Evolutionary conservation across 1,140 invertebrate genomes (phyloP).

Genomic region (Temnothorax longispinosus): DNA sequence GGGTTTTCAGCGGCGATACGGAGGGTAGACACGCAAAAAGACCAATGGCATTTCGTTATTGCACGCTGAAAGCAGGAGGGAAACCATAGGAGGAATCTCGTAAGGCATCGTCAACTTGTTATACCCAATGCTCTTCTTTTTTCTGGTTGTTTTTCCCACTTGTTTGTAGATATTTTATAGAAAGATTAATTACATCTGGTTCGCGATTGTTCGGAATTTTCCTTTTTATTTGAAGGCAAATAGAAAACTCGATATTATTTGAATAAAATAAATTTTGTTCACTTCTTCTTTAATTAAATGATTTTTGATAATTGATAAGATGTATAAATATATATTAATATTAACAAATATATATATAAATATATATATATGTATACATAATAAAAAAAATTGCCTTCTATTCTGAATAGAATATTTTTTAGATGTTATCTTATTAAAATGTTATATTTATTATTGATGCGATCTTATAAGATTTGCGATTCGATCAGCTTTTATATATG

Average conservation of each 20-base stretch:
- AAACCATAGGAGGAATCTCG: conserved; percentile 71
- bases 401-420: not conserved
- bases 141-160: not conserved
- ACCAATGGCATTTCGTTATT: conserved; percentile 84
- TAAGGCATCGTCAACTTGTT: conserved; percentile 57
- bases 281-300: conserved; percentile 1
- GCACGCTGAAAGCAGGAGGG: conserved; percentile 72
- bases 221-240: conserved; percentile 20
- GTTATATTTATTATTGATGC: not conserved
- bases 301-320: not conserved
- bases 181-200: conserved; percentile 15
- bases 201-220: conserved; percentile 18
- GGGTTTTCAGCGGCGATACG: conserved; percentile 27
- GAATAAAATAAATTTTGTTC: not conserved
- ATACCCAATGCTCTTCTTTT: conserved; percentile 52
- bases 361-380: not conserved
- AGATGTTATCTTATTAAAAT: conserved; percentile 7
- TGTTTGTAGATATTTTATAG: conserved; percentile 4
- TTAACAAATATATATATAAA: not conserved
- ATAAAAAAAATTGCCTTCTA: not conserved
- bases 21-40: conserved; percentile 49
- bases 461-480: not conserved
- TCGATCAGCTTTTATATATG: not conserved
- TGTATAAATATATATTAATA: not conserved
- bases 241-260: not conserved